Conservation (phyloP, 1,140 invertebrate species). For the Platyura marginata region DNA sequence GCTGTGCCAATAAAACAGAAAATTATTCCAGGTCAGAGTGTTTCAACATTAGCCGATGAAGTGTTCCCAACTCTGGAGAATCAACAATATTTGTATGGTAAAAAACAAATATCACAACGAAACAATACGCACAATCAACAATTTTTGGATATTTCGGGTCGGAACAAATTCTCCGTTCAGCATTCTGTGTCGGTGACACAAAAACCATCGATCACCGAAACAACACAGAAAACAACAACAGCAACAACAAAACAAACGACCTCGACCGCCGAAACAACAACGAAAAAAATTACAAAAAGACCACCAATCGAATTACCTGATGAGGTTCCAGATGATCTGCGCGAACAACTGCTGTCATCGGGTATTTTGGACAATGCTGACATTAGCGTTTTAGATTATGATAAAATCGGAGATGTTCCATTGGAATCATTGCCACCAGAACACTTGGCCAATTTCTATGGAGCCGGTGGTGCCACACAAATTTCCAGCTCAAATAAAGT, state of each 20-base stretch:
- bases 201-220: constrained; percentile 7
- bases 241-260: constrained; percentile 2
- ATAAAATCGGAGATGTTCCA: constrained; percentile 72
- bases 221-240: constrained; percentile 6
- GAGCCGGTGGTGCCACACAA: constrained; percentile 49
- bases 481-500: constrained; percentile 47
- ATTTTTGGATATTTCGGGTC: background rate
- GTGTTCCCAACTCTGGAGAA: background rate
- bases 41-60: background rate
- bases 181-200: background rate
- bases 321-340: constrained; percentile 69
- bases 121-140: background rate
- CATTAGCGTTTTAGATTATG: constrained; percentile 68
- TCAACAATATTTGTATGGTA: no score
- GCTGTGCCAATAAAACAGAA: background rate
- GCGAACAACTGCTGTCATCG: constrained; percentile 62
- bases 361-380: constrained; percentile 72
- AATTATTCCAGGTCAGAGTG: background rate
- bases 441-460: constrained; percentile 65
- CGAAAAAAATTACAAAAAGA: constrained; percentile 29
- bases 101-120: no score
- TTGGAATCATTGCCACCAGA: constrained; percentile 68
- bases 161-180: background rate
- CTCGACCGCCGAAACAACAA: constrained; percentile 22
- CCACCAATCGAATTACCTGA: constrained; percentile 46